These are phyloP conservation scores for Delia radicum DNA, from an alignment of 1,140 invertebrate species.

Conservation along the genomic window DNA sequence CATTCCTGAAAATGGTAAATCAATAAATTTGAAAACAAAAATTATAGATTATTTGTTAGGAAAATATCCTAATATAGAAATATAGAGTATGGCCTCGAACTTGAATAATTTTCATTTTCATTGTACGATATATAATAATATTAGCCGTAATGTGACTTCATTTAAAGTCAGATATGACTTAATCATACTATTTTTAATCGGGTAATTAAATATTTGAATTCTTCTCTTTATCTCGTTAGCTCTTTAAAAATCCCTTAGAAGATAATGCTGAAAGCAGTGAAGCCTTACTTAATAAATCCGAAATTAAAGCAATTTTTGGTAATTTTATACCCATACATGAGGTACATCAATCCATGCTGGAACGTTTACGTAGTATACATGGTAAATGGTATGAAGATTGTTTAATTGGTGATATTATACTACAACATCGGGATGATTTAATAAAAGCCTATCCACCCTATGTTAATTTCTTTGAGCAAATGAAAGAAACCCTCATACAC, in stretches of 20 bases:
- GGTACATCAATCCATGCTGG: constrained; percentile 80
- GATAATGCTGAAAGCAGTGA: constrained; percentile 73
- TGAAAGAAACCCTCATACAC: constrained; percentile 86
- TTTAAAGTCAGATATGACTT: too few species aligned
- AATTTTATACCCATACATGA: constrained; percentile 93
- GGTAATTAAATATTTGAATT: neutral
- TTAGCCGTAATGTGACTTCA: too few species aligned
- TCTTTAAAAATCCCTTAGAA: constrained; percentile 92
- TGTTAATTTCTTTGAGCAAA: constrained; percentile 96
- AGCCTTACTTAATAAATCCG: constrained; percentile 83
- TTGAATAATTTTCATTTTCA: too few species aligned
- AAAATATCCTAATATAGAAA: too few species aligned
- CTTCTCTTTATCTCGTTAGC: constrained; percentile 59
- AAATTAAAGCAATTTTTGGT: constrained; percentile 95
- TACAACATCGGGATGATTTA: constrained; percentile 78
- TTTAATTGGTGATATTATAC: constrained; percentile 83
- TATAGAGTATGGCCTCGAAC: too few species aligned
- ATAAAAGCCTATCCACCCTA: constrained; percentile 95
- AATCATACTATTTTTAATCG: too few species aligned
- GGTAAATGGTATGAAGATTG: constrained; percentile 79
- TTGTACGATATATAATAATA: too few species aligned
- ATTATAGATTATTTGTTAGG: too few species aligned
- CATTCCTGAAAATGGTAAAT: too few species aligned
- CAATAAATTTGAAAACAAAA: too few species aligned
- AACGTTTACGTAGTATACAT: constrained; percentile 59